Evolutionary conservation across 2,797 vertebrate genomes (phyloP).

Genomic region (Denticeps clupeoides): DNA sequence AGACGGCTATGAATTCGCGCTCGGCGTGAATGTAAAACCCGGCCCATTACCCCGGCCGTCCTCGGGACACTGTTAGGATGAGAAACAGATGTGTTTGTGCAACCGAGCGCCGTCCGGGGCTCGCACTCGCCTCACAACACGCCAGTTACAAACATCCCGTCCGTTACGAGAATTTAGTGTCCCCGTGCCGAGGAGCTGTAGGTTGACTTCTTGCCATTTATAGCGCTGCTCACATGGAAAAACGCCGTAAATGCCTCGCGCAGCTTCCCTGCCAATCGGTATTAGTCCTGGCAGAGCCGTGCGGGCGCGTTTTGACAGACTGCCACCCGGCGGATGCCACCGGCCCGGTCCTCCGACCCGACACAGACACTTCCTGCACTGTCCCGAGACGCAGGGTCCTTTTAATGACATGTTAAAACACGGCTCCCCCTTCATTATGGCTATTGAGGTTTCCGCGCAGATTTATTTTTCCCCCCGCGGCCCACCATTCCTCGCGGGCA

Average conservation of each 20-base stretch:
- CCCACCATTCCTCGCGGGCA: slow-evolving; percentile 14
- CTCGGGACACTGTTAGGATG: slow-evolving; percentile 8
- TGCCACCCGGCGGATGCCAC: slow-evolving; percentile 24
- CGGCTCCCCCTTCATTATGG: slow-evolving; percentile 15
- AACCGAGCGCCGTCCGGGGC: not conserved
- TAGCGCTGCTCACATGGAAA: no score
- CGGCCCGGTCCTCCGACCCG: no score
- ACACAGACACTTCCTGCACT: slow-evolving; percentile 11
- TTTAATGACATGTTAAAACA: slow-evolving; percentile 21
- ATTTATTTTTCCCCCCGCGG: not conserved
- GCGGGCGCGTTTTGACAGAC: slow-evolving; percentile 14
- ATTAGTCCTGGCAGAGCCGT: not conserved
- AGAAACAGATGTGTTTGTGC: slow-evolving; percentile 15
- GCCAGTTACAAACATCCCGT: slow-evolving; percentile 7
- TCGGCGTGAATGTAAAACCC: slow-evolving; percentile 13
- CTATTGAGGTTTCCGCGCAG: slow-evolving; percentile 15
- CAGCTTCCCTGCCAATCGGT: no score
- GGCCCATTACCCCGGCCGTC: not conserved
- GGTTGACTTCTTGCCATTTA: no score
- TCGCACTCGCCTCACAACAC: slow-evolving; percentile 1
- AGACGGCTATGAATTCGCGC: slow-evolving; percentile 8
- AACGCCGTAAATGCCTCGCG: no score
- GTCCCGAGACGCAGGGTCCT: slow-evolving; percentile 16
- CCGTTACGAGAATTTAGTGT: slow-evolving; percentile 12
- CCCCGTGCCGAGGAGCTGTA: no score